Base-by-base conservation (phyloP, 2,113 vertebrate species). In the Caracal caracal region DNA sequence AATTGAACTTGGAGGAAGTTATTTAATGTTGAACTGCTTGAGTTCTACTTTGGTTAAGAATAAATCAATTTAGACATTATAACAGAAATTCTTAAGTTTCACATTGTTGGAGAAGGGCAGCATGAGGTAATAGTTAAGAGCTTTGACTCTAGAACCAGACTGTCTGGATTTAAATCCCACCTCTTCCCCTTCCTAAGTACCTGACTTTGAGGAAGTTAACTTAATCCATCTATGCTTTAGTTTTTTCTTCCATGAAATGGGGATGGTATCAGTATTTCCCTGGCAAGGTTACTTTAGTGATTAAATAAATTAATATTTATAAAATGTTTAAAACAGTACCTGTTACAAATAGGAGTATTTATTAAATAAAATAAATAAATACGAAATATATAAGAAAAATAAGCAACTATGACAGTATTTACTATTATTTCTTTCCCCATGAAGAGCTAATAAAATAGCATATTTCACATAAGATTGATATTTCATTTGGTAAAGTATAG, bases 301-400 rank as follows among this genome's bases (percentile, higher is more conserved):
- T 85, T 91, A 70, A 82, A 40, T 81, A 94, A 80, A 3, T 93
- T 96, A 65, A 76, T 96, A 59, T 92, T 96, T 90, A 30, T 94
- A 66, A 71, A 81, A 71, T 96, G 22, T 20, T 95, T 83, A 96
- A 51, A 53, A n/a, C 12, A 84, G 19, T 53, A 20, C 10, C 37
- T 94, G 85, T 33, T 76, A 66, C 22, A 84, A 40, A 66, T 85
- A 71, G 33, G 61, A 63, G 3, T 65, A 22, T 91, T 78, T 75
- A 33, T 96, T 96, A 80, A 94, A 65, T 85, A 94, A 80, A 96
- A 80, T 49, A 80, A 49, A 24, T 56, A 79, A 37, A 24, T 83
- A 92, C 47, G 17, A 63, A 84, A 56, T 88, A 65, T 24, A 9
- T 76, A 63, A 85, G 92, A 68, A 71, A 94, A 70, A 59, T 84